Evolutionary conservation across 2,888 invertebrate species (phyloP).

Genomic region (Ochlodes sylvanus): DNA sequence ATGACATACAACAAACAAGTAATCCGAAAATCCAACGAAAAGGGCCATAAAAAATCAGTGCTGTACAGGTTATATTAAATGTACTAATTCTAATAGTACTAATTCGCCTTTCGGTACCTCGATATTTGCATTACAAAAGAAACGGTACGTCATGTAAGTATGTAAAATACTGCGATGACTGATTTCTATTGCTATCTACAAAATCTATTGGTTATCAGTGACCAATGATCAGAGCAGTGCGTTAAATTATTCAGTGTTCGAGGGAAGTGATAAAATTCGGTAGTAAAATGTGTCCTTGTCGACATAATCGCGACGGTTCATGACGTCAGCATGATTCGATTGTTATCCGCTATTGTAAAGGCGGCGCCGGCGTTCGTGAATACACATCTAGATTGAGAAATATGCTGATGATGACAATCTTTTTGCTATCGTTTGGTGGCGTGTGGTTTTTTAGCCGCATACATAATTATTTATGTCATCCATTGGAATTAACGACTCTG

Average conservation of each 20-base stretch:
- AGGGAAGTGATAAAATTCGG: constrained; percentile 39
- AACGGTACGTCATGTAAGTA: no score
- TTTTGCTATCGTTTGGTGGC: background rate
- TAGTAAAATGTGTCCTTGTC: constrained; percentile 42
- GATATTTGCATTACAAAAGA: no score
- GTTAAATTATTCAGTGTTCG: constrained; percentile 31
- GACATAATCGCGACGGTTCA: constrained; percentile 35
- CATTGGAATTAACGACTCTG: no score
- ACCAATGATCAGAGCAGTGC: constrained; percentile 20
- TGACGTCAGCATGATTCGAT: constrained; percentile 27
- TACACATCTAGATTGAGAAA: no score
- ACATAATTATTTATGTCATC: no score
- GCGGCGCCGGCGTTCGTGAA: no score
- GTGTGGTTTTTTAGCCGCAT: background rate
- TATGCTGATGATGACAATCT: background rate
- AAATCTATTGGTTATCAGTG: constrained; percentile 14
- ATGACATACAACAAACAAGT: no score
- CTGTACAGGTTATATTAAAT: no score
- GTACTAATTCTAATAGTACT: no score
- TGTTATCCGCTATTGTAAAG: constrained; percentile 5
- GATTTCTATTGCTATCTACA: background rate
- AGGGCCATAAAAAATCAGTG: no score
- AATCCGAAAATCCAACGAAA: no score
- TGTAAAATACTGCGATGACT: background rate
- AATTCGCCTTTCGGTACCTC: no score